Evolutionary conservation across 2,113 vertebrate genomes (phyloP).

Genomic region (Lucifuga dentata): DNA sequence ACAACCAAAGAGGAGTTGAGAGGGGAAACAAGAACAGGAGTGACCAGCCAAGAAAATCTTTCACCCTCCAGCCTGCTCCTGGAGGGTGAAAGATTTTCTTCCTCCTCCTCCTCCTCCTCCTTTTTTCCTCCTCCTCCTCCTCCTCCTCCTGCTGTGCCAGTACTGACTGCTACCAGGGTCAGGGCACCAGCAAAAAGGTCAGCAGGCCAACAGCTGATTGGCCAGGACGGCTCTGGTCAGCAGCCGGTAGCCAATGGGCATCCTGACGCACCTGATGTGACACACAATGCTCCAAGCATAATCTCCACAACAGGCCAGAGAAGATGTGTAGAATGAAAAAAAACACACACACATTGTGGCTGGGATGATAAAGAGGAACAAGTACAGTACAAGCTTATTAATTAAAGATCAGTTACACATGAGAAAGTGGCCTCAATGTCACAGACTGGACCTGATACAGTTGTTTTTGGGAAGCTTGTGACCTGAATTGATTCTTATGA

Average conservation of each 20-base stretch:
- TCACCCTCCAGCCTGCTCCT: constrained; percentile 67
- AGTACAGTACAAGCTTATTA: not conserved
- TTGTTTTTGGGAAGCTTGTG: too few species aligned
- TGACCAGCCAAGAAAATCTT: constrained; percentile 76
- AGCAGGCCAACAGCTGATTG: constrained; percentile 77
- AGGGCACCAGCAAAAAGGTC: constrained; percentile 76
- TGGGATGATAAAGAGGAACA: constrained; percentile 44
- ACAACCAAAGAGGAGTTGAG: constrained; percentile 47
- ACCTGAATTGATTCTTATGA: too few species aligned
- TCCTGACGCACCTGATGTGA: constrained; percentile 82
- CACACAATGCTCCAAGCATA: constrained; percentile 67
- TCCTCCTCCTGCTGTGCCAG: constrained; percentile 71
- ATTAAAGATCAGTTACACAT: too few species aligned
- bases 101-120: constrained; percentile 47
- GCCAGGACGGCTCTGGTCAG: constrained; percentile 62
- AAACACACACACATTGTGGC: constrained; percentile 51
- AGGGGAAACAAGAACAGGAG: constrained; percentile 58
- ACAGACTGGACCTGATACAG: too few species aligned
- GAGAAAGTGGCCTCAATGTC: too few species aligned
- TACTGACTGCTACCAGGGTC: constrained; percentile 83
- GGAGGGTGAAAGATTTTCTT: too few species aligned
- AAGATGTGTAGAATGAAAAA: constrained; percentile 53
- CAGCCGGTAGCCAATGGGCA: constrained; percentile 72
- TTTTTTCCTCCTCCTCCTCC: not conserved
- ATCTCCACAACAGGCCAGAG: constrained; percentile 56